Percentiles rank a stretch among this genome's conserved stretches.
Conservation (phyloP, 2,797 vertebrate genomes). For the Catamblyrhynchus diadema region DNA sequence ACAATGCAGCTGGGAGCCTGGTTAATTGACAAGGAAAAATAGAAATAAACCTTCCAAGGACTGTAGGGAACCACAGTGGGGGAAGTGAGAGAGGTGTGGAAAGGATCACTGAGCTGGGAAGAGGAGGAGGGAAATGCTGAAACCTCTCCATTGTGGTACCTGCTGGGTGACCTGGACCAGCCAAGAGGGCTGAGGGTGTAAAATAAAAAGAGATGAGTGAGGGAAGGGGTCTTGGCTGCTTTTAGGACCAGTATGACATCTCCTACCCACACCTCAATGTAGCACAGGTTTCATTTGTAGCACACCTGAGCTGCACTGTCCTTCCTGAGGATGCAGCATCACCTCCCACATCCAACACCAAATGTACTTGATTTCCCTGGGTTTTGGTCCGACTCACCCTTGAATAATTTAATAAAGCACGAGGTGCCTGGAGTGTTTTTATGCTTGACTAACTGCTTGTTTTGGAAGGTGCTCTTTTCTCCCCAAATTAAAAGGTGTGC, state of each 20-base stretch:
- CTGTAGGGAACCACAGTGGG: background rate
- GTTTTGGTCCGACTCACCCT: background rate
- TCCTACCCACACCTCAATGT: background rate
- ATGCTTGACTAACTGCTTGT: rapidly evolving
- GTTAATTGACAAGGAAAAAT: slow-evolving; percentile 4
- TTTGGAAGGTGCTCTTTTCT: background rate
- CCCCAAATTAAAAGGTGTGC: background rate
- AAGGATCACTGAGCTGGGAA: background rate
- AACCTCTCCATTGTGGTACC: background rate
- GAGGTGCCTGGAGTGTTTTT: background rate
- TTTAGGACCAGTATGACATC: background rate
- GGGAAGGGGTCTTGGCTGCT: background rate
- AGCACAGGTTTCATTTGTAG: background rate
- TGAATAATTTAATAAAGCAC: background rate
- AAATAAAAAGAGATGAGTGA: background rate
- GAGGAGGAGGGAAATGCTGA: background rate
- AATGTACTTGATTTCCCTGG: background rate
- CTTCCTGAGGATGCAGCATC: background rate
- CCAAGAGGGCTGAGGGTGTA: background rate
- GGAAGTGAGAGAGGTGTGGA: background rate
- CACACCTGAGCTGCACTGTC: background rate
- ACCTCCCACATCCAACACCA: background rate
- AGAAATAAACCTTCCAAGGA: background rate
- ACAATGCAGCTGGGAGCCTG: background rate
- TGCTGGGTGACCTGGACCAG: background rate